Evolutionary conservation across 2,797 vertebrate genomes (phyloP).

Genomic region (Galagoides demidoff): DNA sequence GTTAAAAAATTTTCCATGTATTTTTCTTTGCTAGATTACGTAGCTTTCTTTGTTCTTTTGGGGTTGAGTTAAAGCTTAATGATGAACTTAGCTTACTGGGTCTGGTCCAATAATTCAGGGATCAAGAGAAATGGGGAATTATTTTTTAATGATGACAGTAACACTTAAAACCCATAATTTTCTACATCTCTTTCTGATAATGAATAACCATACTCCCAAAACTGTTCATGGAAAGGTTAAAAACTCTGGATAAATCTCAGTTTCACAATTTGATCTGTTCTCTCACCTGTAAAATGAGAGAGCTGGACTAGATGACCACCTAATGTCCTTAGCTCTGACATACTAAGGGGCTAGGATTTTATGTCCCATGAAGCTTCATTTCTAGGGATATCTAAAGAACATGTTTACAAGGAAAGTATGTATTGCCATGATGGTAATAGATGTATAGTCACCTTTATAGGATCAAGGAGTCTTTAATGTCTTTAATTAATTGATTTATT

Average conservation of each 20-base stretch:
- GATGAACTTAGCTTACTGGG: constrained; percentile 25
- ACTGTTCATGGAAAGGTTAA: constrained; percentile 16
- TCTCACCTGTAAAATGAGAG: constrained; percentile 44
- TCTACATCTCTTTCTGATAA: not conserved
- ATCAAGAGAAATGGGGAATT: not conserved
- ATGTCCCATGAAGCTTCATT: not conserved
- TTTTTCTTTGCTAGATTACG: not conserved
- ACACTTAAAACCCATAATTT: constrained; percentile 45
- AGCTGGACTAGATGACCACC: not conserved
- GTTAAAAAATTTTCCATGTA: not conserved
- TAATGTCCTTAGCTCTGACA: not conserved
- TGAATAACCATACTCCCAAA: constrained; percentile 31
- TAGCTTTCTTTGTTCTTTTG: not conserved
- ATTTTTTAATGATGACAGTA: not conserved
- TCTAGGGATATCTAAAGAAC: not conserved
- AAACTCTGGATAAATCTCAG: not conserved
- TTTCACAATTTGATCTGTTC: not conserved
- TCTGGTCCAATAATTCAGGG: constrained; percentile 27
- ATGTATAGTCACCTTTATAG: not conserved
- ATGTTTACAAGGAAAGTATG: not conserved
- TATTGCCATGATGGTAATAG: not conserved
- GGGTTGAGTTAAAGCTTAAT: constrained; percentile 53
- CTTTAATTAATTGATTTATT: not conserved
- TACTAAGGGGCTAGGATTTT: not conserved
- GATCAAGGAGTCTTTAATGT: not conserved